Conservation (phyloP, 2,888 invertebrate species). For the Drosophila nr. perissopoda region DNA sequence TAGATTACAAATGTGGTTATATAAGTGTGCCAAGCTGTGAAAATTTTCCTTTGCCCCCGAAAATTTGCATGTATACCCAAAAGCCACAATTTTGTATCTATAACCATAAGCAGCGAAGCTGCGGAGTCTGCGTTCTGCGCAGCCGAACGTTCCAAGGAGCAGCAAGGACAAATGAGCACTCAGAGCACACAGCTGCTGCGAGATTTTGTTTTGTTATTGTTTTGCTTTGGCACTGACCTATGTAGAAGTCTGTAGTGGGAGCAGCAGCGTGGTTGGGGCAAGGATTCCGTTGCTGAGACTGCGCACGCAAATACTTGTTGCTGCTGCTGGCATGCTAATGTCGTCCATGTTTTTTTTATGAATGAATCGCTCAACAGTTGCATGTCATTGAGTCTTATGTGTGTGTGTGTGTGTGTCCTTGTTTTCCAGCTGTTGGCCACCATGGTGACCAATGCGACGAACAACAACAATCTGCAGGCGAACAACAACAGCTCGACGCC, state of each 20-base stretch:
- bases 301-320: slow-evolving; percentile 83
- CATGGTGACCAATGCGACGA: slow-evolving; percentile 76
- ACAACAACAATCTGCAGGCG: slow-evolving; percentile 71
- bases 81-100: slow-evolving; percentile 81
- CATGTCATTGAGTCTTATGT: slow-evolving; percentile 38
- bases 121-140: slow-evolving; percentile 83
- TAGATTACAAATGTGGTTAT: slow-evolving; percentile 56
- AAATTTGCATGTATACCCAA: slow-evolving; percentile 82
- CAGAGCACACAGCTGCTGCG: slow-evolving; percentile 44
- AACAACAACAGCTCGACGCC: slow-evolving; percentile 76
- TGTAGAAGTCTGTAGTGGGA: slow-evolving; percentile 17
- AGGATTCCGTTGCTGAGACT: slow-evolving; percentile 37
- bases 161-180: slow-evolving; percentile 38
- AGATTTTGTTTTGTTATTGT: slow-evolving; percentile 9
- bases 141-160: slow-evolving; percentile 42
- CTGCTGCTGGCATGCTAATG: slow-evolving; percentile 27
- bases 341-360: slow-evolving; percentile 28
- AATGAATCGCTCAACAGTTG: slow-evolving; percentile 63
- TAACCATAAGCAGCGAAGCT: slow-evolving; percentile 73
- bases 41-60: slow-evolving; percentile 59
- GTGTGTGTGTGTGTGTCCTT: slow-evolving; percentile 24
- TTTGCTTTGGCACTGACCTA: slow-evolving; percentile 71
- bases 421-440: slow-evolving; percentile 69
- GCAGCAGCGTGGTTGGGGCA: background rate
- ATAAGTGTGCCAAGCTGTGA: slow-evolving; percentile 70